Conservation (phyloP, 2,797 vertebrate genomes). For the Microctenopoma lineatum region DNA sequence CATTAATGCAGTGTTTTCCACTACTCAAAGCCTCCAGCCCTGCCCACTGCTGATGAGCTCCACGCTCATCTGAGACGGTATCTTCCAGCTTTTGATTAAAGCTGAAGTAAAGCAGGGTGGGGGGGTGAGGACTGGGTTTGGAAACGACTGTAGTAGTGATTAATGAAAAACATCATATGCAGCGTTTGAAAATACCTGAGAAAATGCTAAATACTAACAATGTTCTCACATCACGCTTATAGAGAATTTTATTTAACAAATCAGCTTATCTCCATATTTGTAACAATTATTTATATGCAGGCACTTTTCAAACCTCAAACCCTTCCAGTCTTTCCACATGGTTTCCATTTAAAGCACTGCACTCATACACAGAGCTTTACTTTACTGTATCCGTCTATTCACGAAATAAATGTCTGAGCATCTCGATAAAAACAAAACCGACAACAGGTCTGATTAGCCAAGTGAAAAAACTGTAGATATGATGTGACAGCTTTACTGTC, state of each 20-base stretch:
- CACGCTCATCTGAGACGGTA: too few species aligned
- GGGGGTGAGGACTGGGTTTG: too few species aligned
- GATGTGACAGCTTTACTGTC: not conserved
- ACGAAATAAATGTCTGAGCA: not conserved
- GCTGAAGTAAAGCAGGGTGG: too few species aligned
- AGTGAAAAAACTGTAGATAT: not conserved
- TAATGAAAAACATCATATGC: too few species aligned
- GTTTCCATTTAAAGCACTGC: not conserved
- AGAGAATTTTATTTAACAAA: constrained; percentile 47
- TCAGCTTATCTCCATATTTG: constrained; percentile 5
- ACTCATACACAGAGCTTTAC: not conserved
- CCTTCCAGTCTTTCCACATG: not conserved
- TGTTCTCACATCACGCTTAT: constrained; percentile 8
- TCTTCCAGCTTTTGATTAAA: too few species aligned
- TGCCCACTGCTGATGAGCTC: too few species aligned
- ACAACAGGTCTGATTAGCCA: not conserved
- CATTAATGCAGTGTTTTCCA: too few species aligned
- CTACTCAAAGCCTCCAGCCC: too few species aligned
- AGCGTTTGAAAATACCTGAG: not conserved
- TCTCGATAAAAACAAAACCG: too few species aligned
- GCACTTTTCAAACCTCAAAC: constrained; percentile 20
- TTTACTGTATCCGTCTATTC: not conserved
- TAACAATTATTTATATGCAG: constrained; percentile 18
- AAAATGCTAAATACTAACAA: not conserved
- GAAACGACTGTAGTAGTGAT: too few species aligned